Base-by-base conservation (phyloP, 1,140 invertebrate species). In the Eciton burchellii region DNA sequence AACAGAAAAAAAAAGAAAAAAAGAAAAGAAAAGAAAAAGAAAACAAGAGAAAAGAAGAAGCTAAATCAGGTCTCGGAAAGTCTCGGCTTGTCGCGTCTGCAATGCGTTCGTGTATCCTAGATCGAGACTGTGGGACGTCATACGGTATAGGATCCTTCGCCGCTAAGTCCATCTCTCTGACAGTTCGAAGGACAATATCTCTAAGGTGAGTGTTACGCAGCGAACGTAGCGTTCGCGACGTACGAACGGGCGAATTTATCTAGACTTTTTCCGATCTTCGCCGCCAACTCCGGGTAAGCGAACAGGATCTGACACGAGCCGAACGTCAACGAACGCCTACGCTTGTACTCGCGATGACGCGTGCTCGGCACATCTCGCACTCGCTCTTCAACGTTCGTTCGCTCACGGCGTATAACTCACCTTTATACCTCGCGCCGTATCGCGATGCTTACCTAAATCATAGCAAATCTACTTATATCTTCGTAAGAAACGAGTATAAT, bases 401-500 rank as follows among this genome's bases (percentile, higher is more conserved):
- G 19, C 35, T 56, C 29, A 56, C 43, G 47, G 57, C 26, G 57
- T 74, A 47, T 21, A 54, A 24, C 9, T 59, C 43, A 74, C 14
- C 41, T 65, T 85, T 41, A 65, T 41, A 66, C 16, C 59, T 21
- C 62, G 81, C 68, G 41, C 79, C 82, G 86, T 76, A 63, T 63
- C 56, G 73, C 59, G 62, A 35, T 82, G 49, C 82, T 88, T 87
- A 82, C 49, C 66, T 88, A 91, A 90, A 91, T 88, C 86, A 91
- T 91, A 91, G 89, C 87, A 85, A 88, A 85, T 81, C 88, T 90
- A 90, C 63, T n/a, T n/a, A n/a, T n/a, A n/a, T n/a, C 70, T 85
- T 84, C 77, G 77, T 91, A 89, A 87, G 88, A 92, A 92, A 92
- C 86, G 86, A 90, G 87, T 84, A 90, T 88, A 84, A 81, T 65